Percentiles rank a stretch among this genome's conserved stretches.
Evolutionary conservation across 2,888 invertebrate genomes (phyloP).

Genomic region (Synanthedon tipuliformis): DNA sequence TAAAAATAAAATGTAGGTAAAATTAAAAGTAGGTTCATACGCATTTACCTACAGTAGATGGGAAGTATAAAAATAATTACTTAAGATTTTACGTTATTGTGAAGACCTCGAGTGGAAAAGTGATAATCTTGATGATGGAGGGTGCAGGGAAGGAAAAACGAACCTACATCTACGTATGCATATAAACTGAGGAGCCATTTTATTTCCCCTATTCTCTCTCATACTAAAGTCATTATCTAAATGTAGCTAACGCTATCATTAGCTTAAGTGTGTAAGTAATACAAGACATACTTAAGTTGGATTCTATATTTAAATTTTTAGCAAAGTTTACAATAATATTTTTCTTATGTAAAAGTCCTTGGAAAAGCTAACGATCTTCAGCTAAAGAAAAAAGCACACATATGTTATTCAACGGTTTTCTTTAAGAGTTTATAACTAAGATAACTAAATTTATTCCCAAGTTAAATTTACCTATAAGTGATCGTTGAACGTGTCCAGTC

Average conservation of each 20-base stretch:
- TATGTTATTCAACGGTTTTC: not conserved
- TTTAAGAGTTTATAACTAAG: not conserved
- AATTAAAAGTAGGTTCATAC: not conserved
- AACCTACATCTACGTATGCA: not conserved
- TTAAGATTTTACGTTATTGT: not conserved
- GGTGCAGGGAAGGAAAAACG: not conserved
- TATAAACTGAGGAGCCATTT: not conserved
- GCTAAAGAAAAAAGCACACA: not conserved
- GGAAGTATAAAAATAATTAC: not conserved
- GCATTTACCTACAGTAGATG: not conserved
- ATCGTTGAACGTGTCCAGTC: conserved; percentile 43
- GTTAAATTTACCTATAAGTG: not conserved
- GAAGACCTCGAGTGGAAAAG: not conserved
- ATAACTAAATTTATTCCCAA: not conserved
- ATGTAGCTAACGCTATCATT: not conserved
- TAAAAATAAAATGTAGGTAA: no score
- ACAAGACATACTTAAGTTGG: no score
- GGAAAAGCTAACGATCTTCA: no score
- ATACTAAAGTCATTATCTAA: not conserved
- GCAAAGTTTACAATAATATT: not conserved
- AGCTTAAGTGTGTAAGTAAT: no score
- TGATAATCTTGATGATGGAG: not conserved
- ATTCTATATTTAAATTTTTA: no score
- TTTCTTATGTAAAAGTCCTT: not conserved
- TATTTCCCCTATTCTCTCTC: not conserved